Conservation (phyloP, 1,140 invertebrate genomes). For the Anastatus disparis region DNA sequence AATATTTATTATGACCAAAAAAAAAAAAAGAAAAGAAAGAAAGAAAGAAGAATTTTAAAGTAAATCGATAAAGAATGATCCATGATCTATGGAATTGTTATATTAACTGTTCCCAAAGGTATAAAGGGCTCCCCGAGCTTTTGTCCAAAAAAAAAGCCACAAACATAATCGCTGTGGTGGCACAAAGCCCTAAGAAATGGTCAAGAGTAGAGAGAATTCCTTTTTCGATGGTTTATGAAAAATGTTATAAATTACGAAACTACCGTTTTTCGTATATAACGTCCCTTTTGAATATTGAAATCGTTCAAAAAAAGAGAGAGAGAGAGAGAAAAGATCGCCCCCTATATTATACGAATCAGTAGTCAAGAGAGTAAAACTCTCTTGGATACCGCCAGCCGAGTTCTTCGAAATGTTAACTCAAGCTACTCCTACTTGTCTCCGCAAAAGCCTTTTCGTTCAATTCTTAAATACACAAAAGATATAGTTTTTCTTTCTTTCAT, state of each 20-base stretch:
- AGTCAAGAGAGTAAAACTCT: neutral
- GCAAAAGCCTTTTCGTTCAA: neutral
- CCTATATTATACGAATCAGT: conserved; percentile 10
- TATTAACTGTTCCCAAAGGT: neutral
- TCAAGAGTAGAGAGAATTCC: neutral
- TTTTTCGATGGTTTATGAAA: conserved; percentile 33
- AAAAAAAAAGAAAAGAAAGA: too few relatives aligned
- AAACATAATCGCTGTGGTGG: conserved; percentile 20
- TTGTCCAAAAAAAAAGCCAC: too few relatives aligned
- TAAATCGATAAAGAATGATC: neutral
- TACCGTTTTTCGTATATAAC: conserved; percentile 20
- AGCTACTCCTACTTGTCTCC: conserved; percentile 19
- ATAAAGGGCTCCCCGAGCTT: too few relatives aligned
- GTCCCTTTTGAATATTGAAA: conserved; percentile 9
- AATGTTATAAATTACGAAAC: conserved; percentile 41
- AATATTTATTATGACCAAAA: too few relatives aligned
- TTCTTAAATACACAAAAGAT: conserved; percentile 29
- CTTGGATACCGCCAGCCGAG: conserved; percentile 26
- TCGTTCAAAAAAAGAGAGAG: neutral
- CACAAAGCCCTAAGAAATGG: neutral
- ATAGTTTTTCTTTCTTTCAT: neutral
- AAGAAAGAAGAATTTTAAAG: too few relatives aligned
- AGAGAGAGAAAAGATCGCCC: neutral
- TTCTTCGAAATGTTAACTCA: conserved; percentile 21
- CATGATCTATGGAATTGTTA: neutral